A percentile compares a stretch with the other conserved stretches of the same genome.
phyloP scores from a whole-genome alignment of 2,888 invertebrate genomes.

The Leptura quadrifasciata region DNA sequence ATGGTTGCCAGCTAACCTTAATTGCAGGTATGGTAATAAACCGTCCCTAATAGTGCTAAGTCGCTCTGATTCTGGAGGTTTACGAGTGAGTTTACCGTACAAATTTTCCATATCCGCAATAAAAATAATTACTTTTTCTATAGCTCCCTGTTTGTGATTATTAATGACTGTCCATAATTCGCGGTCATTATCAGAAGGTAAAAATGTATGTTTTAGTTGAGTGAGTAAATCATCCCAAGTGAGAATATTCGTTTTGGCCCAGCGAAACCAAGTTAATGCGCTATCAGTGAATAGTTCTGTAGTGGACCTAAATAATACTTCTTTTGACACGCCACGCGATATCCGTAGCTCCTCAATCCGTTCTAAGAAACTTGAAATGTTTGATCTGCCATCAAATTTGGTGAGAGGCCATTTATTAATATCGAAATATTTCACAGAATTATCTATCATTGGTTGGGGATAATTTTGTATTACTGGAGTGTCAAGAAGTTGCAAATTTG shows the following conservation, averaged over 20 bases:
- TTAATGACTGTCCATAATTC: not conserved
- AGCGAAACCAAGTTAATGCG: not conserved
- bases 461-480: not conserved
- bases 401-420: not conserved
- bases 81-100: not conserved
- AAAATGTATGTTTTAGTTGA: not conserved
- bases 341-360: conserved; percentile 4
- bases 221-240: conserved; percentile 2
- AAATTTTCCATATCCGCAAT: conserved; percentile 15
- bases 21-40: conserved; percentile 11
- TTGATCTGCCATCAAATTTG: not conserved
- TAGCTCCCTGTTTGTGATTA: not conserved
- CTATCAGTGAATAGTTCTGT: not conserved
- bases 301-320: not conserved
- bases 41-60: conserved; percentile 2
- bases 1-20: not conserved
- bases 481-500: not conserved
- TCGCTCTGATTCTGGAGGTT: conserved; percentile 3
- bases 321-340: not conserved
- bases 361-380: not conserved
- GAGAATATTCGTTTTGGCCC: not conserved
- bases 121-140: not conserved
- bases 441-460: not conserved
- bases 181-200: conserved; percentile 2
- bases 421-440: not conserved